Percentiles rank a stretch among this genome's conserved stretches.
Evolutionary conservation across 1,140 invertebrate species (phyloP).

Genomic region (Ips nitidus): DNA sequence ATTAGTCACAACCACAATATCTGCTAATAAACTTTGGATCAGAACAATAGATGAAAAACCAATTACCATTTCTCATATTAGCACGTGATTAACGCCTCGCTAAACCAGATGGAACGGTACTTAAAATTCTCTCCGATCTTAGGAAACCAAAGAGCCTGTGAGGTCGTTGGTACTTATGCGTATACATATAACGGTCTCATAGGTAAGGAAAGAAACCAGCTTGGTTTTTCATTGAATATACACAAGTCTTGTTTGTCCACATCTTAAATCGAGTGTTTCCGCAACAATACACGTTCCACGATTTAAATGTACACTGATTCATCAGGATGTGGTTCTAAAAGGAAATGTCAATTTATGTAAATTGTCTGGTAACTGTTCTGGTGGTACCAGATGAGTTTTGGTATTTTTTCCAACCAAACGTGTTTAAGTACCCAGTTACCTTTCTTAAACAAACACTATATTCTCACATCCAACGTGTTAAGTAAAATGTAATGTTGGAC

Average conservation of each 20-base stretch:
- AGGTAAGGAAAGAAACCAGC: constrained; percentile 18
- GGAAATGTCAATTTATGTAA: constrained; percentile 9
- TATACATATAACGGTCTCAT: constrained; percentile 22
- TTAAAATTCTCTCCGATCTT: constrained; percentile 19
- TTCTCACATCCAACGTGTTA: no score
- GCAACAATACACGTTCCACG: constrained; percentile 8
- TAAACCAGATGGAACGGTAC: constrained; percentile 6
- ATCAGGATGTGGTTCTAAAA: background rate
- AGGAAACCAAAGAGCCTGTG: constrained; percentile 12
- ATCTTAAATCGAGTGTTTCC: constrained; percentile 16
- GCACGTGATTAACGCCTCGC: constrained; percentile 9
- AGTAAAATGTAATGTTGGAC: no score
- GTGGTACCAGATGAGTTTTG: background rate
- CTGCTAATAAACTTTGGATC: no score
- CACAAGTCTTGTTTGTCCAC: constrained; percentile 6
- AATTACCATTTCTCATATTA: background rate
- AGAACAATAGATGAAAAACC: no score
- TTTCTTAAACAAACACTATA: no score
- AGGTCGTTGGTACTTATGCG: constrained; percentile 25
- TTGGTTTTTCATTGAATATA: constrained; percentile 23
- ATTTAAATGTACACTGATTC: background rate
- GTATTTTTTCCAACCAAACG: no score
- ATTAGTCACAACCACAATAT: no score
- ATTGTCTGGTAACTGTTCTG: background rate
- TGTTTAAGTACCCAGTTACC: no score